Evolutionary conservation across 2,113 vertebrate species (phyloP).

Genomic region (Acinonyx jubatus): DNA sequence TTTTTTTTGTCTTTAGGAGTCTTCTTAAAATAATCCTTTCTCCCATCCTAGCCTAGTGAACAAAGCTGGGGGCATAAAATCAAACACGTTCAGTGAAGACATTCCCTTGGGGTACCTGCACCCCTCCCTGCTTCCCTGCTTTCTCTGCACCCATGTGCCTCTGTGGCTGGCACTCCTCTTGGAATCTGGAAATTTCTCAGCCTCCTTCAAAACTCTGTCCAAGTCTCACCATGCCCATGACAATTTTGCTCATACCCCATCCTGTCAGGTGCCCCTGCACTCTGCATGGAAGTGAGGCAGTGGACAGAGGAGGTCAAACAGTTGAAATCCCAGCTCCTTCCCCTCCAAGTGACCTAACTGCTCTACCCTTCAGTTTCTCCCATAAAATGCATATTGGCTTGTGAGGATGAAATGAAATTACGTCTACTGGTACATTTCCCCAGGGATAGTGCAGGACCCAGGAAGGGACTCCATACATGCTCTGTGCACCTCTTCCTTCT

Average conservation of each 20-base stretch:
- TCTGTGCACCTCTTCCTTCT: neutral
- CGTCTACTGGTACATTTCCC: no score
- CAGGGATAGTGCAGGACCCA: neutral
- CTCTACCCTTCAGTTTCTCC: neutral
- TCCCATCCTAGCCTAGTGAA: neutral
- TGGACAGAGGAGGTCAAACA: neutral
- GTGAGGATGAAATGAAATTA: neutral
- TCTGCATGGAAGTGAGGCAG: neutral
- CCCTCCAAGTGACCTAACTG: neutral
- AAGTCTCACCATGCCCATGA: neutral
- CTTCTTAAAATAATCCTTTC: neutral
- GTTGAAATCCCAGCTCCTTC: neutral
- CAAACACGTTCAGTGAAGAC: neutral
- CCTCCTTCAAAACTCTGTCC: neutral
- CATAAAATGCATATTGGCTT: neutral
- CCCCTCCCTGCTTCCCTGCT: neutral
- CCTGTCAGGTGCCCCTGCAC: rapidly evolving
- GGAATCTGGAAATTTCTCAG: neutral
- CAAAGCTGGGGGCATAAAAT: neutral
- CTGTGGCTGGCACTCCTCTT: neutral
- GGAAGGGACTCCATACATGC: neutral
- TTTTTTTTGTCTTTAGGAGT: neutral
- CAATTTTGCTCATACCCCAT: neutral
- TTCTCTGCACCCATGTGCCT: neutral
- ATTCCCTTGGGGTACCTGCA: neutral